Conservation (phyloP, 2,888 invertebrate species). For the Petrolisthes manimaculis region DNA sequence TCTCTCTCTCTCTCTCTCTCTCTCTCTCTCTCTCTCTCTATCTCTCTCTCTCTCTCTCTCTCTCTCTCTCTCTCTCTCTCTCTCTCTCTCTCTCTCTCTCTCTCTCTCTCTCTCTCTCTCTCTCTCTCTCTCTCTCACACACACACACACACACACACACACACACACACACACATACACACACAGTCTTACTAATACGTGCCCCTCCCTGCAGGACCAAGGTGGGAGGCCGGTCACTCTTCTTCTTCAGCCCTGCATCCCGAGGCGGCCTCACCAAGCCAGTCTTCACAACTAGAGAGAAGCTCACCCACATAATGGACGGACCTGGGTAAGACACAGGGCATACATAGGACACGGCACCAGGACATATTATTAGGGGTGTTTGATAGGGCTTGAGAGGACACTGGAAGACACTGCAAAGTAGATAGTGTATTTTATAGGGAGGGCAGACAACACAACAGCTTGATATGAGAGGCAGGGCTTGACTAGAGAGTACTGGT, state of each 20-base stretch:
- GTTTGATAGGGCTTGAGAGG: not conserved
- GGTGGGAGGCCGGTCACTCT: slow-evolving; percentile 11
- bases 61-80: not conserved
- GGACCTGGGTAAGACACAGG: slow-evolving; percentile 10
- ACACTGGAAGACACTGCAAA: not conserved
- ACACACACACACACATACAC: not conserved
- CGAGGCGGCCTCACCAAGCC: slow-evolving; percentile 62
- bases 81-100: not conserved
- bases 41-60: not conserved
- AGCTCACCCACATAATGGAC: slow-evolving; percentile 27
- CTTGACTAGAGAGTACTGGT: too few relatives aligned
- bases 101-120: not conserved
- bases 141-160: not conserved
- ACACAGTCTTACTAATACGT: not conserved
- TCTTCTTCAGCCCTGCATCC: slow-evolving; percentile 61
- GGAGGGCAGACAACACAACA: not conserved
- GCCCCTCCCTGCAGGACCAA: not conserved
- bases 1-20: not conserved
- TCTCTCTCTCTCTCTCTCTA: not conserved
- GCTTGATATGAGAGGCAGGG: not conserved
- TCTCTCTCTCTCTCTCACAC: not conserved
- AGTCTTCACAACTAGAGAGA: slow-evolving; percentile 60
- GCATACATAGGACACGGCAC: not conserved
- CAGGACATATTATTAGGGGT: too few relatives aligned
- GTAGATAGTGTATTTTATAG: not conserved